Evolutionary conservation across 1,140 invertebrate genomes (phyloP).

Genomic region (Onthophagus taurus): DNA sequence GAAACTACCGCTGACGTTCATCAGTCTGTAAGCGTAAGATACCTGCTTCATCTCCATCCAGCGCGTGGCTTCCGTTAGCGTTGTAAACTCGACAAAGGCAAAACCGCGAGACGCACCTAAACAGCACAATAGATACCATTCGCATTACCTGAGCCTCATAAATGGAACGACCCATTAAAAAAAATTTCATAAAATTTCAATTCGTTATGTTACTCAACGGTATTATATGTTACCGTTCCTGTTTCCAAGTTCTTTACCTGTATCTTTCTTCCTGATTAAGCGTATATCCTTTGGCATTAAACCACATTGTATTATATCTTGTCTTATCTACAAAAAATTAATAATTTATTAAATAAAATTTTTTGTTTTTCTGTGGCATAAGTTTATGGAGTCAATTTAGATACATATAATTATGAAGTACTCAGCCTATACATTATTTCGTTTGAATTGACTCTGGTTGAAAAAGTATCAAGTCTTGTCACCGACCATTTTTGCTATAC

Average conservation of each 20-base stretch:
- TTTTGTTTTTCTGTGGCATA: too few relatives aligned
- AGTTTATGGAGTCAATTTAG: too few relatives aligned
- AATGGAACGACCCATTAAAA: neutral
- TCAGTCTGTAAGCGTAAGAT: constrained; percentile 40
- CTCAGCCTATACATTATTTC: too few relatives aligned
- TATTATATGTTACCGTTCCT: constrained; percentile 8
- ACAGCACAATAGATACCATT: constrained; percentile 43
- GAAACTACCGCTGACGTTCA: constrained; percentile 9
- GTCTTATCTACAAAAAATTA: constrained; percentile 48
- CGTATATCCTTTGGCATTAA: constrained; percentile 75
- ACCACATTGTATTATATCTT: constrained; percentile 62
- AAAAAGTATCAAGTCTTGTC: too few relatives aligned
- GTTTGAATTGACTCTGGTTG: too few relatives aligned
- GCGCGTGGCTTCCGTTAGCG: constrained; percentile 74
- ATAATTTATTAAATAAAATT: constrained; percentile 17
- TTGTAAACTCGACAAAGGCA: constrained; percentile 93
- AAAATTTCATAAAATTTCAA: constrained; percentile 6
- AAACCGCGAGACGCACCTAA: constrained; percentile 82
- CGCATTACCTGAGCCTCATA: constrained; percentile 34
- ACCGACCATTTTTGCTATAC: too few relatives aligned
- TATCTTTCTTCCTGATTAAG: constrained; percentile 75
- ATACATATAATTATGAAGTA: too few relatives aligned
- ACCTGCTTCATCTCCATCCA: constrained; percentile 95
- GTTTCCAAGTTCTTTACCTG: constrained; percentile 51
- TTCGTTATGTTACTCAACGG: too few relatives aligned